phyloP scores from a whole-genome alignment of 2,113 vertebrate species.

The Sciurus niger region DNA sequence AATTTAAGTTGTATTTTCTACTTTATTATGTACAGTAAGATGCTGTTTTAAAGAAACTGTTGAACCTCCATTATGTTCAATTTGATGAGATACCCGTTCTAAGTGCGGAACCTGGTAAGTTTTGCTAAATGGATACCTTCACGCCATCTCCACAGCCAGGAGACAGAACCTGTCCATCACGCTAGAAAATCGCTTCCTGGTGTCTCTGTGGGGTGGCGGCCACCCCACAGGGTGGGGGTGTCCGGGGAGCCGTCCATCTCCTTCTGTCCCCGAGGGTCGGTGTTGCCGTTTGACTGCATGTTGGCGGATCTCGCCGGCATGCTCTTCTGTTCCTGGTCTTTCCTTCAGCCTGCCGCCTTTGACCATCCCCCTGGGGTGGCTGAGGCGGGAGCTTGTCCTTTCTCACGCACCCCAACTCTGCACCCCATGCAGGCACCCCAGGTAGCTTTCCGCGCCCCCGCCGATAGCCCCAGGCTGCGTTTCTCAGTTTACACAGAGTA shows the following conservation, averaged over 20 bases:
- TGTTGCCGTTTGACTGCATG: fast-evolving
- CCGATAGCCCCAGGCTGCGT: too few relatives aligned
- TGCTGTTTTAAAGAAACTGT: not conserved
- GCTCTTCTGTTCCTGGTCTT: not conserved
- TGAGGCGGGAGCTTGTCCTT: too few relatives aligned
- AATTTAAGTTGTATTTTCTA: not conserved
- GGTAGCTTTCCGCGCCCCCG: too few relatives aligned
- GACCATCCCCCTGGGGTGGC: not conserved
- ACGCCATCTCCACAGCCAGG: not conserved
- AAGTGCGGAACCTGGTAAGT: not conserved
- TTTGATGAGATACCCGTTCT: not conserved
- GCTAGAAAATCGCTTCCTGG: not conserved
- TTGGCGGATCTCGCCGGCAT: fast-evolving
- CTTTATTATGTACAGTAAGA: slow-evolving; percentile 12
- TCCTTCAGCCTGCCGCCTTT: not conserved
- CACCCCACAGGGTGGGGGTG: too few relatives aligned
- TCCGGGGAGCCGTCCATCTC: too few relatives aligned
- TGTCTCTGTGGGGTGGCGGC: not conserved
- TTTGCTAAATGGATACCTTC: not conserved
- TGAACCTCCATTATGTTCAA: not conserved
- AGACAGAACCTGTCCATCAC: not conserved
- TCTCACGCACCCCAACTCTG: too few relatives aligned
- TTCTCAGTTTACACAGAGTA: not conserved
- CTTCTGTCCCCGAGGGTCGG: fast-evolving
- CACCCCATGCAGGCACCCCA: fast-evolving